Base-by-base conservation (phyloP, 2,888 invertebrate species). In the Chydorus sphaericus region DNA sequence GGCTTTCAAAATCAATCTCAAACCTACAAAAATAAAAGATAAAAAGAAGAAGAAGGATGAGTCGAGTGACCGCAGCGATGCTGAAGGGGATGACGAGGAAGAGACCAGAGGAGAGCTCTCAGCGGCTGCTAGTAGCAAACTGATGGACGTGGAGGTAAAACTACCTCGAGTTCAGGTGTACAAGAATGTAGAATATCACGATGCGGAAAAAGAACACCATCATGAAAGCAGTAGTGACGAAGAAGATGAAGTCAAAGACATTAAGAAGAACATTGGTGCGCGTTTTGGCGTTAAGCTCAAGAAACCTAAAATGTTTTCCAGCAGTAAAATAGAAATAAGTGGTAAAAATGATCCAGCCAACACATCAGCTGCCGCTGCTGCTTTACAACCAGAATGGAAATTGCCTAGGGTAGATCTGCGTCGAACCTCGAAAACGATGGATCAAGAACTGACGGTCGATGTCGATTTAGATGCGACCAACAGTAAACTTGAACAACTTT, bases 271-370 rank as follows among this genome's bases (percentile, higher is more conserved):
- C 11, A 50, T 50, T 10, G 50, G 54, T 2, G 29, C 48, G 28
- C 54, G 54, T 3, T 54, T 54, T 29, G 54, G 54, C 18, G 31
- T 54, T 6, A 54, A 54, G 20, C 30, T 54, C 6, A 54, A 54
- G 18, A 54, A 54, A 28, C 44, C 54, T 20, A 54, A 54, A 20
- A 30, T 39, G 20, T 39, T 39, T 8, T 20, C 39, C 48, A 30
- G 30, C n/a, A 50, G 16, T 11, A 50, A 50, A n/a, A 20, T 31
- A 29, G 50, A 50, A 28, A 50, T 50, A 14, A 50, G 26, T 16
- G 31, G 31, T 7, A 31, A 50, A 28, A 50, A 31, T 14, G 50
- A 50, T 18, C 11, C 52, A 6, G 50, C 30, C 6, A 53, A 53
- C 18, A 37, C 18, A 16, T 36, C 36, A 36, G n/a, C n/a, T n/a